Evolutionary conservation across 2,888 invertebrate genomes (phyloP).

Genomic region (Mimachlamys varia): DNA sequence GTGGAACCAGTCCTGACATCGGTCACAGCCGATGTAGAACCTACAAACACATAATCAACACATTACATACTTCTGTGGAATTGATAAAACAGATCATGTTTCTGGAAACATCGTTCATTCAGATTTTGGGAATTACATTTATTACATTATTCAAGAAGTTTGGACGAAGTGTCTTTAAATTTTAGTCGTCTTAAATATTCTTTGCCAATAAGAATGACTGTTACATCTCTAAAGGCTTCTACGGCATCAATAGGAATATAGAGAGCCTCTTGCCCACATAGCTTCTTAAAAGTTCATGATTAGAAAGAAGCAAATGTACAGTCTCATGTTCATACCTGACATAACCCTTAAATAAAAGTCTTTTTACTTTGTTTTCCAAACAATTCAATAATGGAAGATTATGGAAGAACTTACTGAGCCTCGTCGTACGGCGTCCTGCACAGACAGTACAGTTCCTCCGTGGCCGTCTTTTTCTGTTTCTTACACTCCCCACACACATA

Average conservation of each 20-base stretch:
- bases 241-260: too few species aligned
- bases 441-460: constrained; percentile 95
- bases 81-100: too few species aligned
- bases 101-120: too few species aligned
- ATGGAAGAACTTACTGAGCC: constrained; percentile 90
- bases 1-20: constrained; percentile 99
- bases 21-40: constrained; percentile 99
- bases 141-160: too few species aligned
- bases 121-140: too few species aligned
- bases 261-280: too few species aligned
- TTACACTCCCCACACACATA: constrained; percentile 85
- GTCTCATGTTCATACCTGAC: not conserved
- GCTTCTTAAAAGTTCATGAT: too few species aligned
- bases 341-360: not conserved
- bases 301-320: not conserved
- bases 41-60: constrained; percentile 75
- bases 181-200: too few species aligned
- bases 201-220: too few species aligned
- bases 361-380: too few species aligned
- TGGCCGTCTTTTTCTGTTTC: constrained; percentile 76
- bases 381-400: not conserved
- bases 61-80: not conserved
- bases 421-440: constrained; percentile 98
- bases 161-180: too few species aligned
- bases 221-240: not conserved